Evolutionary conservation across 30 jellyfish, hydroid and myxozoan species (phyloP).

Genomic region (Mastigias papua): DNA sequence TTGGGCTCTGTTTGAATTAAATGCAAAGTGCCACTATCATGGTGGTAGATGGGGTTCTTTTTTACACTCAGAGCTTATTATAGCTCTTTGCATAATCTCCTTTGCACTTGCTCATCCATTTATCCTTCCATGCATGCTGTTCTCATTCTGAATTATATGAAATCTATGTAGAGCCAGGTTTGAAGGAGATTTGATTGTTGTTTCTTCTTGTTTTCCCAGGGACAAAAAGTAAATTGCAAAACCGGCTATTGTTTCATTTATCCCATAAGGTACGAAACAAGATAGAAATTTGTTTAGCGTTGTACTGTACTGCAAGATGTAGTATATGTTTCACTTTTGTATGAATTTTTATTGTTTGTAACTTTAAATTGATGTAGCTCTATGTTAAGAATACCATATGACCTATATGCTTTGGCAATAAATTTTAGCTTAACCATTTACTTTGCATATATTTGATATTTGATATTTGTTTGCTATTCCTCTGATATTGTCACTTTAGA

Average conservation of each 20-base stretch:
- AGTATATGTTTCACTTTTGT: too few relatives aligned
- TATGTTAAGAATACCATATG: too few relatives aligned
- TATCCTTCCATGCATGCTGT: neutral
- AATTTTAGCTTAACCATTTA: too few relatives aligned
- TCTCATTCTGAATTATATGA: neutral
- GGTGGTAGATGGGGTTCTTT: too few relatives aligned
- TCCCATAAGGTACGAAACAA: constrained; percentile 86
- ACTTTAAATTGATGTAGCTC: too few relatives aligned
- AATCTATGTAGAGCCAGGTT: neutral
- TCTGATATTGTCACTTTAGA: too few relatives aligned
- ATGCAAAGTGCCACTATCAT: too few relatives aligned
- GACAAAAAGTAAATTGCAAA: constrained; percentile 82
- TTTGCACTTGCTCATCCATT: neutral
- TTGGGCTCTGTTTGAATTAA: too few relatives aligned
- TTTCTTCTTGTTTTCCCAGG: constrained; percentile 34
- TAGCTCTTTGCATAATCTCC: neutral
- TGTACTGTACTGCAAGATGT: neutral
- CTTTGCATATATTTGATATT: too few relatives aligned
- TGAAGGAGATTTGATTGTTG: neutral
- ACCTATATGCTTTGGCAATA: too few relatives aligned
- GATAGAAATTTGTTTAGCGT: neutral
- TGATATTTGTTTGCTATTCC: too few relatives aligned
- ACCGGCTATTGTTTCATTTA: constrained; percentile 86
- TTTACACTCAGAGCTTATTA: too few relatives aligned
- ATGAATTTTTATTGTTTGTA: neutral